Evolutionary conservation across 1,140 invertebrate species (phyloP).

Genomic region (Zaprionus capensis): DNA sequence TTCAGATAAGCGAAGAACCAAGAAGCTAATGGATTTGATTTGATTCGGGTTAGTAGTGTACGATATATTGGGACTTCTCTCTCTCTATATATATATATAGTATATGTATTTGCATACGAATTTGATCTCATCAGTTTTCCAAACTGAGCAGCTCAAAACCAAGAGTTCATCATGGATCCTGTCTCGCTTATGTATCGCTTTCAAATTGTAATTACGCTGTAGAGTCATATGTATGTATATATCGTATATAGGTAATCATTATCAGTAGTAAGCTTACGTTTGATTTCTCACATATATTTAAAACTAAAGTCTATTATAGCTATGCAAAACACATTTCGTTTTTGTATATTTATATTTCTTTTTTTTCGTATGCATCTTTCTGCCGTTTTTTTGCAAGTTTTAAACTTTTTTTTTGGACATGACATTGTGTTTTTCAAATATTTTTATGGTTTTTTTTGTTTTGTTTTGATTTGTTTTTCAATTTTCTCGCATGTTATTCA

Average conservation of each 20-base stretch:
- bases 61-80: neutral
- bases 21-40: constrained; percentile 56
- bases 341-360: constrained; percentile 45
- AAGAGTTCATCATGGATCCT: constrained; percentile 43
- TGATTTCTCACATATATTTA: constrained; percentile 79
- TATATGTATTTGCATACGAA: constrained; percentile 1
- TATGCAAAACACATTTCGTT: constrained; percentile 78
- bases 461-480: constrained; percentile 64
- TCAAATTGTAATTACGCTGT: constrained; percentile 53
- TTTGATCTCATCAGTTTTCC: constrained; percentile 50
- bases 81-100: constrained; percentile 7
- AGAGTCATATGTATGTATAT: constrained; percentile 56
- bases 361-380: constrained; percentile 46
- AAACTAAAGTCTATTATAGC: constrained; percentile 69
- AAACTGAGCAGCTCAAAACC: constrained; percentile 50
- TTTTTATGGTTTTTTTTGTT: constrained; percentile 57
- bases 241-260: constrained; percentile 64
- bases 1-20: constrained; percentile 54
- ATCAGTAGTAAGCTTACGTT: constrained; percentile 79
- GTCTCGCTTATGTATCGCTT: constrained; percentile 26
- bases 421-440: constrained; percentile 49
- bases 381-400: constrained; percentile 66
- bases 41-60: constrained; percentile 18
- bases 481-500: constrained; percentile 46
- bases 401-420: constrained; percentile 74